Conservation (phyloP, 2,888 invertebrate species). For the Oeneis ivallda region DNA sequence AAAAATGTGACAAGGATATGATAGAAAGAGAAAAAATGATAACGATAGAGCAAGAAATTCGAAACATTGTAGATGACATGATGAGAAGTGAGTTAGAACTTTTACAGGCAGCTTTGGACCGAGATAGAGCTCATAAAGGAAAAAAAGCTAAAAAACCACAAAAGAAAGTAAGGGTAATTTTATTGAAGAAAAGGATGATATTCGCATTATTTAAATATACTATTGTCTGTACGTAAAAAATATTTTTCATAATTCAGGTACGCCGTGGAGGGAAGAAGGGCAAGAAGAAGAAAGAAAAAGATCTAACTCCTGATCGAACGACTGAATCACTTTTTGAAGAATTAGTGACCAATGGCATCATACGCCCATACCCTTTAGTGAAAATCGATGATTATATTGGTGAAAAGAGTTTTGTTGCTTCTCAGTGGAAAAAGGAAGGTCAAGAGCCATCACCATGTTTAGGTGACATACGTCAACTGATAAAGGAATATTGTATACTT, state of each 20-base stretch:
- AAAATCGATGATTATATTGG: constrained; percentile 88
- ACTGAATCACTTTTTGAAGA: constrained; percentile 96
- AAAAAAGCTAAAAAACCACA: constrained; percentile 89
- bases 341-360: constrained; percentile 94
- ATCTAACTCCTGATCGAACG: constrained; percentile 94
- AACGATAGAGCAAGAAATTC: constrained; percentile 91
- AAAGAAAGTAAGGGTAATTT: constrained; percentile 77
- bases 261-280: constrained; percentile 92
- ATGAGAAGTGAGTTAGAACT: constrained; percentile 86
- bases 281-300: constrained; percentile 97
- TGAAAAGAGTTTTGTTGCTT: constrained; percentile 87
- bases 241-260: constrained; percentile 62
- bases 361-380: constrained; percentile 87
- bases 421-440: constrained; percentile 73
- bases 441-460: constrained; percentile 79
- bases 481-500: constrained; percentile 93
- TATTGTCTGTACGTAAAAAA: too few species aligned
- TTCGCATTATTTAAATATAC: too few species aligned
- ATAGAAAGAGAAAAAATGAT: constrained; percentile 91
- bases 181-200: too few species aligned
- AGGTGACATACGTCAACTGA: constrained; percentile 92
- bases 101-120: constrained; percentile 87
- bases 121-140: constrained; percentile 86
- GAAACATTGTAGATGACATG: constrained; percentile 90
- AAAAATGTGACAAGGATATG: constrained; percentile 90